A percentile compares a stretch with the other conserved stretches of the same genome.
These are phyloP conservation scores for Tragelaphus imberbis DNA, from an alignment of 2,113 vertebrate genomes.

Conservation along the genomic window DNA sequence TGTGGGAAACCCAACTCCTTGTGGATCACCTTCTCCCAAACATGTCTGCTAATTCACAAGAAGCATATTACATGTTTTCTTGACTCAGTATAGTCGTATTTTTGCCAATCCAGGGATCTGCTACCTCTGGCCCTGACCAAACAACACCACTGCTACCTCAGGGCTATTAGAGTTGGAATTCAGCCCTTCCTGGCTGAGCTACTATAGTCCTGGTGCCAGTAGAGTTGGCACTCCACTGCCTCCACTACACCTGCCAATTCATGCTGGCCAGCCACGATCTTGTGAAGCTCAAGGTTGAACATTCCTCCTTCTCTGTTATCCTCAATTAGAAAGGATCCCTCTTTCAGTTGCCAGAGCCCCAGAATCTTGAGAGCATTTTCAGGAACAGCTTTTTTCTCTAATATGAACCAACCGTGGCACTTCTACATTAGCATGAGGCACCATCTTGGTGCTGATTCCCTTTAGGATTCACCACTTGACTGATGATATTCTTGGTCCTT, in stretches of 20 bases:
- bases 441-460: background rate
- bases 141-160: background rate
- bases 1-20: background rate
- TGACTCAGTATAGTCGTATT: background rate
- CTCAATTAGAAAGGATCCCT: background rate
- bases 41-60: background rate
- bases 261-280: background rate
- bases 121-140: background rate
- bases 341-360: background rate
- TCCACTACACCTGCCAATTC: background rate
- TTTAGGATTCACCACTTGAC: background rate
- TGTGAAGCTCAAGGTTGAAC: background rate
- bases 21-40: background rate
- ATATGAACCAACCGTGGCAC: background rate
- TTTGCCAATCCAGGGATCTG: background rate
- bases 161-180: background rate
- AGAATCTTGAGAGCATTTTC: background rate
- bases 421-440: accelerated
- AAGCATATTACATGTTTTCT: background rate
- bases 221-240: background rate
- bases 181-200: background rate
- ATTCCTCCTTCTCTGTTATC: background rate
- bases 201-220: background rate
- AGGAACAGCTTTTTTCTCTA: background rate
- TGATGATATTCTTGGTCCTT: background rate